Conservation (phyloP, 2,888 invertebrate genomes). For the Watsonalla cultraria region DNA sequence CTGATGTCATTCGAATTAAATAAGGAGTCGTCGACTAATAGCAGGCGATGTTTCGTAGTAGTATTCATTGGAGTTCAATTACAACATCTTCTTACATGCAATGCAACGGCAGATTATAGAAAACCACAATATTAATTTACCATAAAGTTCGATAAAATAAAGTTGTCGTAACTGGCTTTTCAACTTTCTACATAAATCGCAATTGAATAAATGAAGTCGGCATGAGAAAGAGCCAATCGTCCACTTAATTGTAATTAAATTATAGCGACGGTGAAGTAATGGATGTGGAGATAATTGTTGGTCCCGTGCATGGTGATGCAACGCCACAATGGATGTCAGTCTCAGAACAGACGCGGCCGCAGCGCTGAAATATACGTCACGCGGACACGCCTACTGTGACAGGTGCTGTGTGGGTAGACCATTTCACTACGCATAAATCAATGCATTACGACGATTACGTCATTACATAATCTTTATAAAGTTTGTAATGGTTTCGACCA, state of each 20-base stretch:
- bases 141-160: constrained; percentile 13
- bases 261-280: constrained; percentile 39
- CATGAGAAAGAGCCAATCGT: constrained; percentile 26
- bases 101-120: too few species aligned
- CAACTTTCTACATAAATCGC: constrained; percentile 30
- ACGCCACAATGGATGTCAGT: constrained; percentile 27
- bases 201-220: constrained; percentile 24
- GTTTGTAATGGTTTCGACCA: not conserved
- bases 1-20: too few species aligned
- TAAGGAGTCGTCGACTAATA: too few species aligned
- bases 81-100: too few species aligned
- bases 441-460: too few species aligned
- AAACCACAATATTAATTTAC: not conserved
- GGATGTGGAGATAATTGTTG: constrained; percentile 27
- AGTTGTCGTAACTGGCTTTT: constrained; percentile 21
- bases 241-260: constrained; percentile 42
- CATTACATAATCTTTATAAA: not conserved
- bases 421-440: too few species aligned
- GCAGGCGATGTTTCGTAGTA: too few species aligned
- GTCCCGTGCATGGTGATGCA: constrained; percentile 53
- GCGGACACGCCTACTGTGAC: constrained; percentile 11
- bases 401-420: constrained; percentile 7
- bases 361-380: constrained; percentile 3
- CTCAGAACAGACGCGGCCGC: constrained; percentile 9
- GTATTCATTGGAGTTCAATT: too few species aligned